These are phyloP conservation scores for Drosophila mimica DNA, from an alignment of 2,888 invertebrate genomes.

Conservation along the genomic window DNA sequence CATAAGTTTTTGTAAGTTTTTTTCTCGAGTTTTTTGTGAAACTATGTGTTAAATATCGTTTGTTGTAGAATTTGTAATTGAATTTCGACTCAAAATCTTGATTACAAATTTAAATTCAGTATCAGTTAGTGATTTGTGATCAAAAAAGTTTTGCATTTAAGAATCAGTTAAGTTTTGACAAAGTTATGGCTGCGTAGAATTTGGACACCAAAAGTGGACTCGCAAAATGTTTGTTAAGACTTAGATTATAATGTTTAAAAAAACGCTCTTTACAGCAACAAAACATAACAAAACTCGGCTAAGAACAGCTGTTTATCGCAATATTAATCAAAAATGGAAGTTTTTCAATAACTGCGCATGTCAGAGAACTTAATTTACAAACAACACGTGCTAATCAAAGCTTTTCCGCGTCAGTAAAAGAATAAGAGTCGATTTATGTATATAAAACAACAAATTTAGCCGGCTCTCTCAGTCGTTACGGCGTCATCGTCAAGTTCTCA, in stretches of 20 bases:
- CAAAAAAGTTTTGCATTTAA: neutral
- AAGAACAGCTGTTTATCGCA: constrained; percentile 42
- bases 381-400: constrained; percentile 49
- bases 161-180: neutral
- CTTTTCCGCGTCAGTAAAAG: constrained; percentile 24
- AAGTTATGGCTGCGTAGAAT: neutral
- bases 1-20: neutral
- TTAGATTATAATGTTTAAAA: neutral
- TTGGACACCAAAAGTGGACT: neutral
- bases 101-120: neutral
- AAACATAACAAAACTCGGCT: neutral
- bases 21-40: neutral
- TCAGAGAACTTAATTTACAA: constrained; percentile 28
- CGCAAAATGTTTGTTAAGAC: neutral
- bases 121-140: neutral
- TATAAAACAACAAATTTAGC: constrained; percentile 16
- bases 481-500: constrained; percentile 31
- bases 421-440: constrained; percentile 1
- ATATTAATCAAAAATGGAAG: constrained; percentile 35
- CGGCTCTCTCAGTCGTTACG: constrained; percentile 45
- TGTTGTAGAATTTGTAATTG: neutral
- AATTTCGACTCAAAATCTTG: neutral
- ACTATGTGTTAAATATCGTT: no score
- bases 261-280: neutral
- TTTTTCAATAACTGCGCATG: constrained; percentile 42